phyloP scores from a whole-genome alignment of 2,888 invertebrate species.

The Atrina japonica region DNA sequence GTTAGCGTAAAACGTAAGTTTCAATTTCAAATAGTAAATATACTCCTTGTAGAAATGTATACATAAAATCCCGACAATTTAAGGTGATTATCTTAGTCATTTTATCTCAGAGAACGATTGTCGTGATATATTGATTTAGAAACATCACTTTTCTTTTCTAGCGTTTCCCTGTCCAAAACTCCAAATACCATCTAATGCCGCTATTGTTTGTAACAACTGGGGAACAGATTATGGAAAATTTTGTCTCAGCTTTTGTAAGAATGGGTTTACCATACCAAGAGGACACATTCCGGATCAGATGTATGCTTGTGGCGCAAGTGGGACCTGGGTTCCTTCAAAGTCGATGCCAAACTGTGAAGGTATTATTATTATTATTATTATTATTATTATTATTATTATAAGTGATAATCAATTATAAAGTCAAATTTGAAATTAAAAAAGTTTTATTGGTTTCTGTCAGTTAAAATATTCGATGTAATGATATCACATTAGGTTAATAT shows the following conservation, averaged over 20 bases:
- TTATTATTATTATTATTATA: too few relatives aligned
- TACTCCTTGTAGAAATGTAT: too few relatives aligned
- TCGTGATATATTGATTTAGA: background rate
- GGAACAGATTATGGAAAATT: constrained; percentile 1
- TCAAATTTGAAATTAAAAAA: too few relatives aligned
- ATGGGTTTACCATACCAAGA: constrained; percentile 5
- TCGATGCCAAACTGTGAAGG: background rate
- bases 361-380: too few relatives aligned
- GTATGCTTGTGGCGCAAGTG: constrained; percentile 39
- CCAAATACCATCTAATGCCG: background rate
- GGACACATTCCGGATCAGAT: background rate
- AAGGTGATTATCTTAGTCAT: background rate
- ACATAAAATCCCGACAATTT: too few relatives aligned
- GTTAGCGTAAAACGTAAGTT: constrained; percentile 45
- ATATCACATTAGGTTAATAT: too few relatives aligned
- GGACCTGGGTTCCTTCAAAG: constrained; percentile 30
- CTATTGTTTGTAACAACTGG: constrained; percentile 20
- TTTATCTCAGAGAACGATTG: background rate
- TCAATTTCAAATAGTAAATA: background rate
- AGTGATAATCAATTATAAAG: too few relatives aligned
- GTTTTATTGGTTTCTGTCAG: too few relatives aligned
- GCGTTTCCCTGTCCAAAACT: constrained; percentile 17
- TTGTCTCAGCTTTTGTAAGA: constrained; percentile 3
- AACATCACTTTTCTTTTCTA: background rate
- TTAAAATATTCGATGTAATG: too few relatives aligned